phyloP scores from a whole-genome alignment of 1,140 invertebrate genomes.

The Drosophila baimaii region DNA sequence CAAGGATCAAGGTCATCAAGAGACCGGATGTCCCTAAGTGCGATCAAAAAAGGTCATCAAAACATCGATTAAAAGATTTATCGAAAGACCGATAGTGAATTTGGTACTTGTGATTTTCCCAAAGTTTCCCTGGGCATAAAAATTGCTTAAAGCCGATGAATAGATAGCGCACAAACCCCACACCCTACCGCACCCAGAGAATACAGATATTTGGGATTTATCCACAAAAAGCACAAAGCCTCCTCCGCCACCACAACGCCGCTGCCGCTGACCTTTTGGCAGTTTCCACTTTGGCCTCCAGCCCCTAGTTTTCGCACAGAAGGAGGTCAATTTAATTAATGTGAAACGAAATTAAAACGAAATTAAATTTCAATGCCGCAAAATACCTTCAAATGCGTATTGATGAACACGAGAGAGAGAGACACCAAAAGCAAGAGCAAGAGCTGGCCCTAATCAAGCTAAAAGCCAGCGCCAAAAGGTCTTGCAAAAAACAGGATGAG shows the following conservation, averaged over 20 bases:
- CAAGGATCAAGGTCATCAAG: too few species aligned
- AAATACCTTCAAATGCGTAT: slow-evolving; percentile 16
- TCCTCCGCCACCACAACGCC: too few species aligned
- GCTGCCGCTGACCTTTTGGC: slow-evolving; percentile 31
- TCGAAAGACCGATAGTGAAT: too few species aligned
- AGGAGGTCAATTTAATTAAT: slow-evolving; percentile 68
- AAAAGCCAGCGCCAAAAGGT: slow-evolving; percentile 49
- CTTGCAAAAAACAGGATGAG: not conserved
- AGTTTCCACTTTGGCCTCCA: not conserved
- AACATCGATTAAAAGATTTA: too few species aligned
- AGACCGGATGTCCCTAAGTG: too few species aligned
- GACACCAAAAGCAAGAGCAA: slow-evolving; percentile 13
- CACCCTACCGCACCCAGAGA: too few species aligned
- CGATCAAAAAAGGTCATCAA: too few species aligned
- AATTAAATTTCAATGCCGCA: slow-evolving; percentile 41
- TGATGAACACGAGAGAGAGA: slow-evolving; percentile 16
- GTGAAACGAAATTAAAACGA: slow-evolving; percentile 48
- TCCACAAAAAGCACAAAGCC: slow-evolving; percentile 10
- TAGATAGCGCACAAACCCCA: too few species aligned
- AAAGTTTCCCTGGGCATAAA: too few species aligned
- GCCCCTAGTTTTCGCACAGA: not conserved
- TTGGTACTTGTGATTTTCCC: too few species aligned
- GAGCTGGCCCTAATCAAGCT: slow-evolving; percentile 62
- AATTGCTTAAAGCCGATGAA: too few species aligned
- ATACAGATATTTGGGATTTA: slow-evolving; percentile 1